Conservation (phyloP, 2,797 vertebrate genomes). For the Sebastiscus albofasciatus region DNA sequence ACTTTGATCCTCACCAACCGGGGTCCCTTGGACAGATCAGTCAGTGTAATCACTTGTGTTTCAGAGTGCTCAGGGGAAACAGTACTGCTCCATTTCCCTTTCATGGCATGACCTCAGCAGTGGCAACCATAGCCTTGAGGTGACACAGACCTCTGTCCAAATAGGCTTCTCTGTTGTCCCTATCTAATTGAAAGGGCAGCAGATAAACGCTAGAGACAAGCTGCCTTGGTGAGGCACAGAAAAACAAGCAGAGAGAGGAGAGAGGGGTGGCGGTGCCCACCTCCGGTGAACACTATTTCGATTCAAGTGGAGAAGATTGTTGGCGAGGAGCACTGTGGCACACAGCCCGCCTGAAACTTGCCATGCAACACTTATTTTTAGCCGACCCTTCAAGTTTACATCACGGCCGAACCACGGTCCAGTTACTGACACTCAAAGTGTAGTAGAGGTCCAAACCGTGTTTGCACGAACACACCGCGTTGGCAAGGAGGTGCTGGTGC, state of each 20-base stretch:
- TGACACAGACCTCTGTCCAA: slow-evolving; percentile 73
- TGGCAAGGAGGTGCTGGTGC: slow-evolving; percentile 45
- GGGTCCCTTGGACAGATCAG: slow-evolving; percentile 72
- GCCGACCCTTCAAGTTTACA: slow-evolving; percentile 63
- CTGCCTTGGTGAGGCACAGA: slow-evolving; percentile 52
- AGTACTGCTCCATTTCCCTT: slow-evolving; percentile 78
- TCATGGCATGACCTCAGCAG: slow-evolving; percentile 78
- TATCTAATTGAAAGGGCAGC: slow-evolving; percentile 83
- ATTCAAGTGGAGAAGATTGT: slow-evolving; percentile 64
- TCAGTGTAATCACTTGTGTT: slow-evolving; percentile 77
- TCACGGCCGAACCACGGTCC: slow-evolving; percentile 40
- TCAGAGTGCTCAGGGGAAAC: slow-evolving; percentile 74
- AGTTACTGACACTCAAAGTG: slow-evolving; percentile 55
- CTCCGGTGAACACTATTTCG: slow-evolving; percentile 67
- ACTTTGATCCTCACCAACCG: slow-evolving; percentile 77
- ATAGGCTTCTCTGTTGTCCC: slow-evolving; percentile 77
- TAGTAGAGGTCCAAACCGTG: slow-evolving; percentile 11
- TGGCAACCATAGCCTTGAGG: slow-evolving; percentile 67
- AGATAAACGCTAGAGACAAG: slow-evolving; percentile 80
- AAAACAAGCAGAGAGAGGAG: slow-evolving; percentile 60
- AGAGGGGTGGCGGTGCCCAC: slow-evolving; percentile 59
- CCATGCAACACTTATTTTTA: slow-evolving; percentile 68
- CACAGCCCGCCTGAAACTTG: slow-evolving; percentile 46
- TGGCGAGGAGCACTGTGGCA: slow-evolving; percentile 60
- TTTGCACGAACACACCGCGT: slow-evolving; percentile 53